Evolutionary conservation across 2,113 vertebrate species (phyloP), one percentile per base, ranked within the genome.

Genomic region (Lethenteron camtschaticum): DNA sequence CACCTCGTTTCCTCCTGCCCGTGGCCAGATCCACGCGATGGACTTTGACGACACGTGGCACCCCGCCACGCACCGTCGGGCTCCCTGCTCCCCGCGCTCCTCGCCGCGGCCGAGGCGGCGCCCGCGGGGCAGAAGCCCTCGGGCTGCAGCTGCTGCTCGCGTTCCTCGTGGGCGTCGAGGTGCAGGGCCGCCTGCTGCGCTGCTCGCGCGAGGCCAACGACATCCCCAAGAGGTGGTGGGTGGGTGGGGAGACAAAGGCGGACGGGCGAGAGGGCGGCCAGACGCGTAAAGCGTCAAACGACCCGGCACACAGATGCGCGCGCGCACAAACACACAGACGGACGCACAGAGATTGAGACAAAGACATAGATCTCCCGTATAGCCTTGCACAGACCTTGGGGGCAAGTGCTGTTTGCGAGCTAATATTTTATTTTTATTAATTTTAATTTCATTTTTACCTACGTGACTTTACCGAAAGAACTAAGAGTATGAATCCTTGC

Each of bases 31-130:
- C 71, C 86, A 90, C 75, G 86, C 88, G 56, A 88, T 90, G 87
- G 88, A 89, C 75, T 89, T 90, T 57, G 88, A 90, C 12, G 87
- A 89, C 75, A 96, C 87, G 0, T 95, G 91, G 90, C 81, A 95
- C 58, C 91, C 89, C 18, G 87, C 90, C n/a, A 96, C 87, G 16
- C 87, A 90, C 55, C 86, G 0, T 88, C 86, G 0, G 87, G 88
- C 8, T 86, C 85, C 0, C 81, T 91, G 1, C 79, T 90, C 56
- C 86, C 86, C 1, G 85, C 85, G 73, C 80, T 90, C 57, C 73
- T 90, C 70, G 86, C 87, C 9, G 78, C 86, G 73, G 81, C 82
- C 69, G 84, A 87, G 75, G 84, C 87, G 83, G 70, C 87, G 58
- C 81, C 84, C 69, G 71, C 74, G 0, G 75, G 72, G 75, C 76